Evolutionary conservation across 2,797 vertebrate species (phyloP).

Genomic region (Alfaro cultratus): DNA sequence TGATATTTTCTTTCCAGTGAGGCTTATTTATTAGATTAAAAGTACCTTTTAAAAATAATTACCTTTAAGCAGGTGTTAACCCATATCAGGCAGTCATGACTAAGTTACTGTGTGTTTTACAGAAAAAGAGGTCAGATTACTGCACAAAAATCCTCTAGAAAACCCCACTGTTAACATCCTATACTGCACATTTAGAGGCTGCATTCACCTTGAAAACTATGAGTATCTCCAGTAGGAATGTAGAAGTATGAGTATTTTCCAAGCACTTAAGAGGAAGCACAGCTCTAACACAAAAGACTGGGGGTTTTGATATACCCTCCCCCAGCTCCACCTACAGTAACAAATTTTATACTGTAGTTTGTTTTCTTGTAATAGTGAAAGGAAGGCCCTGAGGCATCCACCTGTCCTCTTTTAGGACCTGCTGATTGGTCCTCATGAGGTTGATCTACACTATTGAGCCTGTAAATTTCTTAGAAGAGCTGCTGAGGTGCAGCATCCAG

Average conservation of each 20-base stretch:
- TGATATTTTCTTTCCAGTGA: no score
- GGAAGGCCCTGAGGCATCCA: conserved; percentile 69
- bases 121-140: conserved; percentile 45
- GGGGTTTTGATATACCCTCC: conserved; percentile 16
- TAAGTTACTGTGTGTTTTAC: neutral
- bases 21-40: no score
- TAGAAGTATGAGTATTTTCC: neutral
- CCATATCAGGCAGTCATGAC: conserved; percentile 1
- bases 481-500: conserved; percentile 26
- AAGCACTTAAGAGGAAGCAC: conserved; percentile 10
- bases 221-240: neutral
- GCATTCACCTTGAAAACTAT: neutral
- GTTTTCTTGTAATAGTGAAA: conserved; percentile 73
- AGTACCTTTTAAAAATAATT: no score
- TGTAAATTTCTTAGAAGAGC: conserved; percentile 64
- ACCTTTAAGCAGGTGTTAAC: neutral
- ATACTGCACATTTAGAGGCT: neutral
- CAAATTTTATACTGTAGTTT: conserved; percentile 33
- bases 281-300: conserved; percentile 7
- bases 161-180: neutral
- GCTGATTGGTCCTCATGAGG: conserved; percentile 78
- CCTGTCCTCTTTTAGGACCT: conserved; percentile 72
- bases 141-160: neutral
- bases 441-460: conserved; percentile 57
- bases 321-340: conserved; percentile 28